These are phyloP conservation scores for Halcyon senegalensis DNA, from an alignment of 2,113 vertebrate species.

Conservation along the genomic window DNA sequence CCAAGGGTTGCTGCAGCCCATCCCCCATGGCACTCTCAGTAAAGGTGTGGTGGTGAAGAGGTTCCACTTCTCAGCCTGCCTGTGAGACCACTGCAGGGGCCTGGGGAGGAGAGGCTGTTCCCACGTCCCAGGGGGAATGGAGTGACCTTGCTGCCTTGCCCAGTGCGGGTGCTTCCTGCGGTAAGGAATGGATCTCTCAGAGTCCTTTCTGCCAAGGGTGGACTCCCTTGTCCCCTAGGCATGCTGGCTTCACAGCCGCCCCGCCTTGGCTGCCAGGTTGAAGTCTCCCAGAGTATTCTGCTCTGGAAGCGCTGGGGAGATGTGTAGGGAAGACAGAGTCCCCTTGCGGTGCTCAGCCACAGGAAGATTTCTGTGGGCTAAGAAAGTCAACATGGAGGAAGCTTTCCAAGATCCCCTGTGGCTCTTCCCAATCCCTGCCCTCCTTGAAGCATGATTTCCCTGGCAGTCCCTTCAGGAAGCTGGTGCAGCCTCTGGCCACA, in stretches of 20 bases:
- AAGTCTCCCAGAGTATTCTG: background rate
- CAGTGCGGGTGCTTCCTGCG: background rate
- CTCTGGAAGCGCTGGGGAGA: background rate
- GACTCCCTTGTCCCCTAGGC: background rate
- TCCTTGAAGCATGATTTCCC: background rate
- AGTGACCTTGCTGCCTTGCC: background rate
- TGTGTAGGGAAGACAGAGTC: background rate
- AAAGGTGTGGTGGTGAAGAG: accelerated
- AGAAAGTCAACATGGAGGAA: background rate
- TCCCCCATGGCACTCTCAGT: background rate
- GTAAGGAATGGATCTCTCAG: background rate
- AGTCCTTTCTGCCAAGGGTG: background rate
- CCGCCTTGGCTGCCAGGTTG: background rate
- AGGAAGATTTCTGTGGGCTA: background rate
- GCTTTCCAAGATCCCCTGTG: background rate
- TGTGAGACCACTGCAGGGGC: accelerated
- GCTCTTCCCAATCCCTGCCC: background rate
- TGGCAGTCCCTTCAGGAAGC: background rate
- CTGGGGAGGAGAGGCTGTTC: background rate
- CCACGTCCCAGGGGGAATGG: accelerated
- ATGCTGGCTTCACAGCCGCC: background rate
- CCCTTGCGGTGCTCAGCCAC: background rate
- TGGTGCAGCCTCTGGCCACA: background rate
- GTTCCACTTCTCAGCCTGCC: background rate
- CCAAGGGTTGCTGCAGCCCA: accelerated